phyloP scores from a whole-genome alignment of 2,113 vertebrate genomes.

The Xenus cinereus region DNA sequence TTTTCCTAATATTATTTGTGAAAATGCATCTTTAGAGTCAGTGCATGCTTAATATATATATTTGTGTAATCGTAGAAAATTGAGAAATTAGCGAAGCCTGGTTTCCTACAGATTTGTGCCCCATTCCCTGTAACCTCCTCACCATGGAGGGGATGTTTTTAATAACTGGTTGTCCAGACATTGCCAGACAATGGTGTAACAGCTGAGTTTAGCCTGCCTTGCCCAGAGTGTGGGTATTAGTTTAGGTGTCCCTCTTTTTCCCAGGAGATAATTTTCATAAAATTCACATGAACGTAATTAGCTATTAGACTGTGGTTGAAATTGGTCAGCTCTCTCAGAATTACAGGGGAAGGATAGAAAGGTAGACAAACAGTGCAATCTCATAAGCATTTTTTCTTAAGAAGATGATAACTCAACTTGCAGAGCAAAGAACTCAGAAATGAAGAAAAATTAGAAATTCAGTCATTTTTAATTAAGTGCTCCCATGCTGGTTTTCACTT shows the following conservation, averaged over 20 bases:
- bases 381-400: background rate
- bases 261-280: background rate
- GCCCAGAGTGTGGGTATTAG: background rate
- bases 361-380: background rate
- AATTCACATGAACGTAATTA: background rate
- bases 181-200: fast-evolving
- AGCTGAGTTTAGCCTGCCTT: background rate
- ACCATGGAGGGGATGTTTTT: background rate
- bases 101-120: background rate
- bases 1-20: background rate
- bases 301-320: background rate
- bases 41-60: background rate
- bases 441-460: background rate
- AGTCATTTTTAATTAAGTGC: background rate
- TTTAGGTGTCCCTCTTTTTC: background rate
- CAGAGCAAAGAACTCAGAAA: background rate
- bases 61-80: background rate
- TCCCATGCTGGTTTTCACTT: background rate
- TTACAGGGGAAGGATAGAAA: background rate
- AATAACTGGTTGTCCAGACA: background rate
- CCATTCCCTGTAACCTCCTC: background rate
- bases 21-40: background rate
- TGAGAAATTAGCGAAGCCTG: background rate
- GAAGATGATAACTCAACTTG: background rate
- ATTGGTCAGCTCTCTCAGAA: background rate